phyloP scores from a whole-genome alignment of 2,797 vertebrate species.

The Atherinosoma microstoma region DNA sequence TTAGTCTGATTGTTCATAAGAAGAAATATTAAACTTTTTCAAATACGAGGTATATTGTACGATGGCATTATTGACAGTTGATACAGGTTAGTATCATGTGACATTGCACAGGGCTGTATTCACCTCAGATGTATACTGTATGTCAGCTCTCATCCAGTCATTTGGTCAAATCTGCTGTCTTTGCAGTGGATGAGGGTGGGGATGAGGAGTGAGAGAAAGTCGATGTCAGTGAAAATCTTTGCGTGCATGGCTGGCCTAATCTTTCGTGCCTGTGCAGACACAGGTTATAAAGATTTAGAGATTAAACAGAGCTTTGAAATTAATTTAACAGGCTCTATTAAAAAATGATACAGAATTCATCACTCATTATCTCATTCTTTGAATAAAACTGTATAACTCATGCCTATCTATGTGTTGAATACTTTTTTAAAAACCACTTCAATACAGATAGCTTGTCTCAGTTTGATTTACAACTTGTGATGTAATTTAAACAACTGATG shows the following conservation, averaged over 20 bases:
- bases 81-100: neutral
- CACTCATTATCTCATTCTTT: conserved; percentile 21
- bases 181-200: conserved; percentile 18
- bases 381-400: conserved; percentile 15
- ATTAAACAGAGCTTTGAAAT: conserved; percentile 50
- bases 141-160: conserved; percentile 31
- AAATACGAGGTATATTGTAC: neutral
- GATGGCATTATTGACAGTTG: neutral
- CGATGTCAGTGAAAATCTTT: conserved; percentile 41
- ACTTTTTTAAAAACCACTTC: conserved; percentile 23
- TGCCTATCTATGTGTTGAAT: conserved; percentile 6
- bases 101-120: neutral
- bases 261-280: conserved; percentile 32
- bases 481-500: conserved; percentile 26
- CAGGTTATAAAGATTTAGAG: conserved; percentile 48
- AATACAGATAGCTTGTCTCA: conserved; percentile 11
- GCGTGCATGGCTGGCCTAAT: conserved; percentile 43
- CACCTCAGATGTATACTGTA: neutral
- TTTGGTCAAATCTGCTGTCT: conserved; percentile 12
- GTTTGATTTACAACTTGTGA: conserved; percentile 36
- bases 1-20: neutral
- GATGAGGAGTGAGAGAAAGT: conserved; percentile 49
- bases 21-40: neutral
- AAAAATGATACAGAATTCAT: conserved; percentile 10
- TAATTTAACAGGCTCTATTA: conserved; percentile 38